phyloP scores from a whole-genome alignment of 1,140 invertebrate genomes.

The Drosophila neocordata region DNA sequence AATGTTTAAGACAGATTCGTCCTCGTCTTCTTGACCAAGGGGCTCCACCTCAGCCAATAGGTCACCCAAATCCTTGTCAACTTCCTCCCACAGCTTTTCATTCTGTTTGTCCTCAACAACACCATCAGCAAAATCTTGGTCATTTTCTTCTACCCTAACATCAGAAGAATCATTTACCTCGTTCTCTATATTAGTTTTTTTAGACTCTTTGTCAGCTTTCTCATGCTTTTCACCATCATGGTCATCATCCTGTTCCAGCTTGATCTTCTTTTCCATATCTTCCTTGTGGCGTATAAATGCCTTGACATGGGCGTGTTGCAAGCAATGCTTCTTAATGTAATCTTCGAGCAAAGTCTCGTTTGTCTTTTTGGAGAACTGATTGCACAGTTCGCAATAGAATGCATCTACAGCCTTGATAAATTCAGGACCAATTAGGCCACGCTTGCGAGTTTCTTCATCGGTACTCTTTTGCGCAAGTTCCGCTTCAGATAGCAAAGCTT shows the following conservation, averaged over 20 bases:
- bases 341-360: conserved; percentile 85
- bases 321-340: conserved; percentile 88
- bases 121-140: conserved; percentile 53
- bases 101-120: conserved; percentile 84
- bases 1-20: conserved; percentile 86
- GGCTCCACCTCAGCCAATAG: conserved; percentile 86
- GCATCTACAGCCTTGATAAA: conserved; percentile 90
- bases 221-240: conserved; percentile 36
- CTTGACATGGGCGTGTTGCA: conserved; percentile 87
- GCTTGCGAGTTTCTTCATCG: conserved; percentile 86
- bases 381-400: conserved; percentile 89
- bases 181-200: conserved; percentile 53
- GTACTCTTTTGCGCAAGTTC: conserved; percentile 84
- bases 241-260: conserved; percentile 65
- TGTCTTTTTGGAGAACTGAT: conserved; percentile 87
- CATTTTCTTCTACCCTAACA: conserved; percentile 72
- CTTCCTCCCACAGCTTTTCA: conserved; percentile 89
- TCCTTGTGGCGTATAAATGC: conserved; percentile 89
- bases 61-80: conserved; percentile 89
- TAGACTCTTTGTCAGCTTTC: conserved; percentile 38
- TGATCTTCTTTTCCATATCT: conserved; percentile 85
- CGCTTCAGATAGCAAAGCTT: conserved; percentile 71
- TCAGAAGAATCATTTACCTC: conserved; percentile 84
- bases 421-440: conserved; percentile 90
- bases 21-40: conserved; percentile 86